These are phyloP conservation scores for Leptinotarsa defecta DNA, from an alignment of 1,140 invertebrate species.

Conservation along the genomic window DNA sequence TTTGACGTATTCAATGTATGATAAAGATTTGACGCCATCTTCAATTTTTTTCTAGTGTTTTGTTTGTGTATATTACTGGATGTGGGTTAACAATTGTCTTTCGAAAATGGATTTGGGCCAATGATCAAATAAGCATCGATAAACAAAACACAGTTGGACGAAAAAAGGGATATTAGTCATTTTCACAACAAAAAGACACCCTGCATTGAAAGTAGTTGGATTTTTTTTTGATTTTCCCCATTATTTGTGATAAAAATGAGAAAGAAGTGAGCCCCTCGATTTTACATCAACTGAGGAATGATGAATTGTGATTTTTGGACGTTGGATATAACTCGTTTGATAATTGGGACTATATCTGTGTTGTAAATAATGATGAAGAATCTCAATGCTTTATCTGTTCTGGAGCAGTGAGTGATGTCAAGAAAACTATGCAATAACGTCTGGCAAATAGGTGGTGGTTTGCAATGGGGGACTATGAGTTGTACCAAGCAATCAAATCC, in stretches of 20 bases:
- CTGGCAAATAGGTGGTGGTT: conserved; percentile 31
- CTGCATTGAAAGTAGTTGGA: background rate
- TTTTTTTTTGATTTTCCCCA: background rate
- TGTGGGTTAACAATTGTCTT: conserved; percentile 3
- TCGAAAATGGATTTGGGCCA: no score
- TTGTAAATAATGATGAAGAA: background rate
- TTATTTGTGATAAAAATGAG: conserved; percentile 5
- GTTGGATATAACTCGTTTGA: background rate
- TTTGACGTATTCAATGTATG: conserved; percentile 2
- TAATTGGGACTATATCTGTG: background rate
- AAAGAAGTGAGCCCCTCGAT: background rate
- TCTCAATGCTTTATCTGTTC: background rate
- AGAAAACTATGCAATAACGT: conserved; percentile 28
- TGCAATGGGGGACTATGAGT: conserved; percentile 47
- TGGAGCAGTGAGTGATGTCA: conserved; percentile 29
- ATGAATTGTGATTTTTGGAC: conserved; percentile 26
- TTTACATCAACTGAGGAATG: background rate
- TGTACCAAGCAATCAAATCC: conserved; percentile 46
- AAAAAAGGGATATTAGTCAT: no score
- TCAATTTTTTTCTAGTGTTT: conserved; percentile 16
- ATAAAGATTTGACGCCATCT: conserved; percentile 11
- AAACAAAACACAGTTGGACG: no score
- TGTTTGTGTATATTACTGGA: conserved; percentile 13
- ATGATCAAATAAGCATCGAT: no score
- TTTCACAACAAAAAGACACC: background rate